phyloP scores from a whole-genome alignment of 2,797 vertebrate genomes.

The Onychomys torridus region DNA sequence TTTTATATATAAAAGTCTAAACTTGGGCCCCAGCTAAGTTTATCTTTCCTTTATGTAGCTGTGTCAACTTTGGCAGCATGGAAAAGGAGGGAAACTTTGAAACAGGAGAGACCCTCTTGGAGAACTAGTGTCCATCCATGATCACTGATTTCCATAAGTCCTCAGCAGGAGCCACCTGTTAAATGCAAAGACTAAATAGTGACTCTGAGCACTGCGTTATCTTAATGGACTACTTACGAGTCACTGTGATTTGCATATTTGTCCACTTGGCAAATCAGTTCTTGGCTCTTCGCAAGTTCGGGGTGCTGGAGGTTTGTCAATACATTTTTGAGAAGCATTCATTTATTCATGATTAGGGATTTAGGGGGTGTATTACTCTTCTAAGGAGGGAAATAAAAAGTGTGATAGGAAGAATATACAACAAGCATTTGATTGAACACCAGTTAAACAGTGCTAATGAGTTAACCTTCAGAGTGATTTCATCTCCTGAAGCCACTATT shows the following conservation, averaged over 20 bases:
- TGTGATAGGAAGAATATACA: not conserved
- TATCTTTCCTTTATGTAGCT: conserved; percentile 48
- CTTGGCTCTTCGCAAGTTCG: not conserved
- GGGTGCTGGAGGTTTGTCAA: not conserved
- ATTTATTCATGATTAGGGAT: not conserved
- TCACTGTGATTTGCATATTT: not conserved
- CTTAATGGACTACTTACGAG: conserved; percentile 31
- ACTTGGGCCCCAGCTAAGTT: conserved; percentile 3
- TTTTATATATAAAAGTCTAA: conserved; percentile 42
- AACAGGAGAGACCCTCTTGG: not conserved
- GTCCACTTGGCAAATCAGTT: not conserved
- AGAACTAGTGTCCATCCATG: not conserved
- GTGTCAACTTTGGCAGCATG: conserved; percentile 56
- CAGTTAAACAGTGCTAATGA: not conserved
- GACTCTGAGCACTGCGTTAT: not conserved
- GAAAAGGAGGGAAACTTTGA: conserved; percentile 63
- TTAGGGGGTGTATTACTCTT: not conserved
- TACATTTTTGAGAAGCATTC: not conserved
- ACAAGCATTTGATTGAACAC: not conserved
- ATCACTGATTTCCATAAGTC: conserved; percentile 30
- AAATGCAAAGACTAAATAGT: not conserved
- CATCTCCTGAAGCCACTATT: not conserved
- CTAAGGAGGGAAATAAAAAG: not conserved
- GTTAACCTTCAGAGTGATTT: not conserved
- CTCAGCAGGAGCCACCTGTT: conserved; percentile 23